Percentiles rank a stretch among this genome's conserved stretches.
Evolutionary conservation across 1,140 invertebrate species (phyloP).

Genomic region (Aplysia californica): DNA sequence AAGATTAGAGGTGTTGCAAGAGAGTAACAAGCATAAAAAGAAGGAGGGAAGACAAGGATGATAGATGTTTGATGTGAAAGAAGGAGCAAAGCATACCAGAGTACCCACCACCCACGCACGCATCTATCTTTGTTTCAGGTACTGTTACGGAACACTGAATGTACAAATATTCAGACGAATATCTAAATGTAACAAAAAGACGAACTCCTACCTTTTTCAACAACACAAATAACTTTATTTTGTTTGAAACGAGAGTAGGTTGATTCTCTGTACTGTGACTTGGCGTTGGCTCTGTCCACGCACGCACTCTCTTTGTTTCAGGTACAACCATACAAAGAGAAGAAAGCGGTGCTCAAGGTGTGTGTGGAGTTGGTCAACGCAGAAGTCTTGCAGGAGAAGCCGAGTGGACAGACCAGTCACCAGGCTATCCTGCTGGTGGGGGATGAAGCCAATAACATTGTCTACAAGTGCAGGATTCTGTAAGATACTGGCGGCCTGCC

Average conservation of each 20-base stretch:
- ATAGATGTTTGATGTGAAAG: too few species aligned
- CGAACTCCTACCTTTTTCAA: background rate
- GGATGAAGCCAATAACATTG: slow-evolving; percentile 64
- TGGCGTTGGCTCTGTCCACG: background rate
- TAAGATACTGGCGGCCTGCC: slow-evolving; percentile 36
- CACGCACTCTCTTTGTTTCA: slow-evolving; percentile 23
- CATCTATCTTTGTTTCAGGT: too few species aligned
- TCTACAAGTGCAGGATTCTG: slow-evolving; percentile 64
- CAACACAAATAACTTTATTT: background rate
- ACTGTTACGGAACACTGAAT: too few species aligned
- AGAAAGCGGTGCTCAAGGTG: slow-evolving; percentile 47
- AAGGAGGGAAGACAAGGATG: too few species aligned
- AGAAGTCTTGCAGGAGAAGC: slow-evolving; percentile 37
- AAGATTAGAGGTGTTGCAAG: too few species aligned
- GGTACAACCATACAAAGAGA: slow-evolving; percentile 39
- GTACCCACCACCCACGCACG: too few species aligned
- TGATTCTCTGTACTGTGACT: background rate
- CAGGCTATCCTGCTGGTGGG: slow-evolving; percentile 65
- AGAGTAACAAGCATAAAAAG: too few species aligned
- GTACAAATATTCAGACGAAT: background rate
- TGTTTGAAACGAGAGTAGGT: background rate
- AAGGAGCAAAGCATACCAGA: too few species aligned
- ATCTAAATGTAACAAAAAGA: background rate
- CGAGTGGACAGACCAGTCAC: slow-evolving; percentile 39
- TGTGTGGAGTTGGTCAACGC: slow-evolving; percentile 50